phyloP scores from a whole-genome alignment of 2,888 invertebrate species.

The Elmis aenea region DNA sequence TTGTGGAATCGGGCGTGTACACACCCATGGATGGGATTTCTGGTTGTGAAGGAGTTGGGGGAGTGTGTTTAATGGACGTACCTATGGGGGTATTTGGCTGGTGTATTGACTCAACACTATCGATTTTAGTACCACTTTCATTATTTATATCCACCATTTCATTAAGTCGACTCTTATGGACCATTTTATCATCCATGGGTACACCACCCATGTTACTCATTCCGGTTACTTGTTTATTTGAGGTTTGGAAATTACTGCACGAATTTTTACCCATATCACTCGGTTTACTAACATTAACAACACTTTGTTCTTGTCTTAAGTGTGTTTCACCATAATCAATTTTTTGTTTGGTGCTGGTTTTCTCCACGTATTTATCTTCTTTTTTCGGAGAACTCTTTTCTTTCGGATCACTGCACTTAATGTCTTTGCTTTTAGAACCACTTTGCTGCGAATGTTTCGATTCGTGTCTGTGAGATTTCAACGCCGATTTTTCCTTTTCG shows the following conservation, averaged over 20 bases:
- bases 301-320: constrained; percentile 1
- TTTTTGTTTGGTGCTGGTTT: constrained; percentile 10
- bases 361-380: constrained; percentile 20
- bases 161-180: constrained; percentile 13
- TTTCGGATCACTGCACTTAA: constrained; percentile 19
- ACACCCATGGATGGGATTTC: constrained; percentile 79
- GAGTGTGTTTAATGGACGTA: constrained; percentile 45
- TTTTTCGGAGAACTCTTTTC: constrained; percentile 30
- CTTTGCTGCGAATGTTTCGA: constrained; percentile 28
- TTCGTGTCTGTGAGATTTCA: constrained; percentile 38
- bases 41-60: constrained; percentile 48
- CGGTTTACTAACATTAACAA: background rate
- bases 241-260: constrained; percentile 2
- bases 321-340: constrained; percentile 5
- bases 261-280: background rate
- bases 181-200: constrained; percentile 6
- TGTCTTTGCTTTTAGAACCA: constrained; percentile 24
- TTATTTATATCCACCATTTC: constrained; percentile 14
- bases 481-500: constrained; percentile 37
- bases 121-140: constrained; percentile 12
- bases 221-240: constrained; percentile 1
- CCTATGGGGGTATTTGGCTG: constrained; percentile 30
- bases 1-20: constrained; percentile 79
- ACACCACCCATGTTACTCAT: constrained; percentile 2
- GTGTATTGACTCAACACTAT: constrained; percentile 23